A percentile compares a stretch with the other conserved stretches of the same genome.
Evolutionary conservation across 1,140 invertebrate genomes (phyloP).

Genomic region (Akabosia matsudoensis): DNA sequence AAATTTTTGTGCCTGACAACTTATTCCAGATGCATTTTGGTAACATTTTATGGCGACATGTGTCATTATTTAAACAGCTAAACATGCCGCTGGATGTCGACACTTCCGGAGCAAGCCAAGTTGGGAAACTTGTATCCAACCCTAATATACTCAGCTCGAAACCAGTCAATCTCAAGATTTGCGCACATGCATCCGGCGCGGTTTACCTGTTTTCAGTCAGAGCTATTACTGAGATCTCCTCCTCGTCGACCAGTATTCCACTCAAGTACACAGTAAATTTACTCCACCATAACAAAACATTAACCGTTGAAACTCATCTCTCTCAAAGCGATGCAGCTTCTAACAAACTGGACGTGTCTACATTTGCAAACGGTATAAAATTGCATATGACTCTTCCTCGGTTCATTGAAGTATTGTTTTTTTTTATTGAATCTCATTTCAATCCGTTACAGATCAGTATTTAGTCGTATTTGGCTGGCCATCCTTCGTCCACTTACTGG

Average conservation of each 20-base stretch:
- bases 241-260: conserved; percentile 11
- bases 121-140: conserved; percentile 5
- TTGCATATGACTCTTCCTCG: not conserved
- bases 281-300: conserved; percentile 41
- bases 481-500: conserved; percentile 72
- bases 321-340: not conserved
- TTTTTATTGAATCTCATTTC: not conserved
- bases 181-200: conserved; percentile 38
- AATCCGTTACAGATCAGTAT: conserved; percentile 62
- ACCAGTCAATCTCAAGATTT: conserved; percentile 29
- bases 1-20: conserved; percentile 36
- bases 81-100: conserved; percentile 74
- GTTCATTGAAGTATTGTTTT: too few relatives aligned
- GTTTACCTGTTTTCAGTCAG: conserved; percentile 27
- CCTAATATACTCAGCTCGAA: conserved; percentile 19
- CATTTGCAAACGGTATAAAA: conserved; percentile 33
- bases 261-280: conserved; percentile 32
- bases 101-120: not conserved
- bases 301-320: conserved; percentile 13
- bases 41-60: too few relatives aligned
- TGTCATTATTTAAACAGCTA: conserved; percentile 61
- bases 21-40: not conserved
- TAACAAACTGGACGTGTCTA: conserved; percentile 31
- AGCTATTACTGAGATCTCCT: too few relatives aligned
- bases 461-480: conserved; percentile 73